A percentile compares a stretch with the other conserved stretches of the same genome.
Evolutionary conservation across 35 echinoderm and acorn worm genomes (phyloP).

Genomic region (Apostichopus parvimensis): DNA sequence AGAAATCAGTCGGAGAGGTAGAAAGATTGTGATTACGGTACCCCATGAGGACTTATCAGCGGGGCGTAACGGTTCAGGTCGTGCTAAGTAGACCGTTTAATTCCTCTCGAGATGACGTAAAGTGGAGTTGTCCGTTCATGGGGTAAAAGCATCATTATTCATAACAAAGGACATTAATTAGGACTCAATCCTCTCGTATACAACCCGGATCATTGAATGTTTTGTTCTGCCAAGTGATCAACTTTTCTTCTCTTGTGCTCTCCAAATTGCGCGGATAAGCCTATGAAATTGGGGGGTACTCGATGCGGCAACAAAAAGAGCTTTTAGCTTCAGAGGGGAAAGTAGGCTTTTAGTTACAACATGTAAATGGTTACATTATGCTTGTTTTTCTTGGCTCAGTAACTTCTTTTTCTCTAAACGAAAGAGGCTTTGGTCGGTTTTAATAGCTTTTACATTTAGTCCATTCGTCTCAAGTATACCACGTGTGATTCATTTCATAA

Average conservation of each 20-base stretch:
- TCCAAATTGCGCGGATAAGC: not conserved
- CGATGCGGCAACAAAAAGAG: too few species aligned
- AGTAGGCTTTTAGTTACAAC: too few species aligned
- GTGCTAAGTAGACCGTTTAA: not conserved
- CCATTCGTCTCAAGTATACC: too few species aligned
- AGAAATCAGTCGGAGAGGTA: not conserved
- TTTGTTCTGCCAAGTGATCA: not conserved
- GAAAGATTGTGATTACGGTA: not conserved
- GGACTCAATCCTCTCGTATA: not conserved
- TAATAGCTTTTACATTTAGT: too few species aligned
- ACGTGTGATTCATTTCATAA: too few species aligned
- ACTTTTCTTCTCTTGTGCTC: not conserved
- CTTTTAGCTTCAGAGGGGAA: too few species aligned
- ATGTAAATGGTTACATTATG: too few species aligned
- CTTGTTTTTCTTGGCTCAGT: too few species aligned
- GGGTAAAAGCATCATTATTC: not conserved
- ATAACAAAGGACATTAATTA: not conserved
- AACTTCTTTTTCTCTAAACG: too few species aligned
- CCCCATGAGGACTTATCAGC: constrained; percentile 2
- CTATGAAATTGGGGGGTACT: too few species aligned
- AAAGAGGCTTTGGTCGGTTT: too few species aligned
- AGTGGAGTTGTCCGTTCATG: not conserved
- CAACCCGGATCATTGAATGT: not conserved
- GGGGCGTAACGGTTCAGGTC: constrained; percentile 29
- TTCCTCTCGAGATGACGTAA: not conserved